Percentiles rank a stretch among this genome's conserved stretches.
phyloP scores from a whole-genome alignment of 2,797 vertebrate genomes.

The Acipenser oxyrinchus region DNA sequence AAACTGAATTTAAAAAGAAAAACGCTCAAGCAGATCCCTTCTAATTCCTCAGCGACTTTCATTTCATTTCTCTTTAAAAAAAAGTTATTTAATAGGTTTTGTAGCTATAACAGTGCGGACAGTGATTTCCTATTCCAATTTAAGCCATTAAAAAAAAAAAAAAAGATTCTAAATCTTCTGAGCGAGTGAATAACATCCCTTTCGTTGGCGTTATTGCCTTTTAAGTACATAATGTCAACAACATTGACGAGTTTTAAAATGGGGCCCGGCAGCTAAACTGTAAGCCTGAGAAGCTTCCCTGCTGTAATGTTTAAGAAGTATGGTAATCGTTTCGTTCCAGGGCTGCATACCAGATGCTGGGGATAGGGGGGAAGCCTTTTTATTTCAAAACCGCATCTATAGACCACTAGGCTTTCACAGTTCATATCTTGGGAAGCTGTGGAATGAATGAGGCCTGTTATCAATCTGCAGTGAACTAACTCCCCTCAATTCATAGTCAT shows the following conservation, averaged over 20 bases:
- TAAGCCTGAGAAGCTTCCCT: not conserved
- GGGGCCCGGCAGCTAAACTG: not conserved
- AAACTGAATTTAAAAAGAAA: too few relatives aligned
- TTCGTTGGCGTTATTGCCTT: not conserved
- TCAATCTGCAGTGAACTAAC: conserved; percentile 3
- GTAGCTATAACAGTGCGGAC: too few relatives aligned
- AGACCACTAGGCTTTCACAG: conserved; percentile 39
- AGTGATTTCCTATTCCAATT: too few relatives aligned
- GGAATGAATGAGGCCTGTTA: conserved; percentile 14
- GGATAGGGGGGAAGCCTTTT: conserved; percentile 47
- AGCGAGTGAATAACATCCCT: too few relatives aligned
- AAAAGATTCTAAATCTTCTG: too few relatives aligned
- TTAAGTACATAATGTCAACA: not conserved
- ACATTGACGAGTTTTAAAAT: not conserved
- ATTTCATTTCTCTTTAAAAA: not conserved
- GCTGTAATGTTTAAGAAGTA: not conserved
- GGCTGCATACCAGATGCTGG: conserved; percentile 71
- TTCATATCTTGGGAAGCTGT: conserved; percentile 28
- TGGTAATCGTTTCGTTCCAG: conserved; percentile 31
- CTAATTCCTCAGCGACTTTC: not conserved
- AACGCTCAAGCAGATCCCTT: too few relatives aligned
- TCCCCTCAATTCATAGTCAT: conserved; percentile 17
- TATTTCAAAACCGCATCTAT: conserved; percentile 55
- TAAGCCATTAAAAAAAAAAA: too few relatives aligned
- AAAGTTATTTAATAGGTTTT: too few relatives aligned